Evolutionary conservation across 1,140 invertebrate species (phyloP).

Genomic region (Antheraea pernyi): DNA sequence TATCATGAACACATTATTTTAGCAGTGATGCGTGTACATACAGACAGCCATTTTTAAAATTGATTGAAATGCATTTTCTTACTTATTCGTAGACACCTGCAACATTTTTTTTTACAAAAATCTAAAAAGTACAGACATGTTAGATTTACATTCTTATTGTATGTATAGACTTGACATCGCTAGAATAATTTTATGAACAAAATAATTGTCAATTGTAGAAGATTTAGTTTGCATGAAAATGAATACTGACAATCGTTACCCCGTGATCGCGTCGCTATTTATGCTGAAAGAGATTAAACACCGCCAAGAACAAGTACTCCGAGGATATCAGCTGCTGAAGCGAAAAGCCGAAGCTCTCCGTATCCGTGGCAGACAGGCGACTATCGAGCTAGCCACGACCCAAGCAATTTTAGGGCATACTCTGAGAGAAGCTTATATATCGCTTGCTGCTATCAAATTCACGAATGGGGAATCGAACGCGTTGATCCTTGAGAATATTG

Average conservation of each 20-base stretch:
- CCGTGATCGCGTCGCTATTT: constrained; percentile 62
- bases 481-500: constrained; percentile 98
- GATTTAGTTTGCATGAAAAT: constrained; percentile 26
- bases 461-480: constrained; percentile 99
- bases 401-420: constrained; percentile 99
- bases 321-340: constrained; percentile 98
- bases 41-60: no score
- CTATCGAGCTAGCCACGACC: constrained; percentile 89
- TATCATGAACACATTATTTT: no score
- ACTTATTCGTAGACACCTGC: no score
- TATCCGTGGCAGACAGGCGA: constrained; percentile 95
- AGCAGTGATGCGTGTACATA: no score
- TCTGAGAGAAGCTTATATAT: constrained; percentile 99
- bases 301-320: constrained; percentile 97
- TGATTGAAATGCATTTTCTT: no score
- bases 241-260: constrained; percentile 66
- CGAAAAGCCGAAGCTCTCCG: constrained; percentile 99
- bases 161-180: constrained; percentile 3
- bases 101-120: no score
- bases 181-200: no score
- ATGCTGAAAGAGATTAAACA: constrained; percentile 84
- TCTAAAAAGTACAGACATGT: no score
- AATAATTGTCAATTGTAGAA: no score
- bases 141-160: no score
- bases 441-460: constrained; percentile 99